Conservation (phyloP, 2,113 vertebrate species). For the Atrichornis clamosus region DNA sequence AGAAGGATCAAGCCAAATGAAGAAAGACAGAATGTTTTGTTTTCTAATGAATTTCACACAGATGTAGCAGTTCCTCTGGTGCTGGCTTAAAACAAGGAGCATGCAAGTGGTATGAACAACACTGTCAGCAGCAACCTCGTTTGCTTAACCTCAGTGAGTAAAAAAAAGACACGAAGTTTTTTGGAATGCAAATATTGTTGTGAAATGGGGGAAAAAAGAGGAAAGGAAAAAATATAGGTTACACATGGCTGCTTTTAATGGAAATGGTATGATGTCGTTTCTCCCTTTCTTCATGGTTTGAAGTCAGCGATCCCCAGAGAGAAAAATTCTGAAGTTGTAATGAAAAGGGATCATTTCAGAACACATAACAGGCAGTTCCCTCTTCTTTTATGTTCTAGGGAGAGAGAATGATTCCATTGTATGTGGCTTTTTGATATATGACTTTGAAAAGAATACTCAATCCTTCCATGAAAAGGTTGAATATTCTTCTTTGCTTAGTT, state of each 20-base stretch:
- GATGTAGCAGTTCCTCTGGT: constrained; percentile 29
- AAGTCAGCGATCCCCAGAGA: constrained; percentile 67
- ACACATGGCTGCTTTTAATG: constrained; percentile 71
- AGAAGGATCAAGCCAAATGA: constrained; percentile 16
- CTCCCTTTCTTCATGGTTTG: constrained; percentile 65
- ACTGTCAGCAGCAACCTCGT: constrained; percentile 24
- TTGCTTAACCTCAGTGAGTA: constrained; percentile 39
- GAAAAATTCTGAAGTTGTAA: constrained; percentile 63
- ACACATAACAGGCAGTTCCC: constrained; percentile 54
- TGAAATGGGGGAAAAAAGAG: constrained; percentile 8
- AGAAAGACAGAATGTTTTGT: constrained; percentile 47
- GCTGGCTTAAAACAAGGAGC: constrained; percentile 55
- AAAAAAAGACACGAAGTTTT: constrained; percentile 35
- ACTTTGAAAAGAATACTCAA: constrained; percentile 71
- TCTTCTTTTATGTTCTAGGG: constrained; percentile 66
- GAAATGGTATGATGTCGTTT: constrained; percentile 68
- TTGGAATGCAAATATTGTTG: constrained; percentile 68
- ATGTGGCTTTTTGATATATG: constrained; percentile 74
- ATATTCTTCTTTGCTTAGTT: constrained; percentile 61
- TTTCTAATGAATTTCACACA: constrained; percentile 66
- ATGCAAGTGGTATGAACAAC: constrained; percentile 10
- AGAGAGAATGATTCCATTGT: constrained; percentile 73
- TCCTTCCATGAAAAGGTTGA: constrained; percentile 65
- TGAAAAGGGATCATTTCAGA: constrained; percentile 72
- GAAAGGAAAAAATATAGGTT: constrained; percentile 58